Evolutionary conservation across 2,888 invertebrate species (phyloP), one percentile per base, ranked within the genome.

Genomic region (Eilema caniola): DNA sequence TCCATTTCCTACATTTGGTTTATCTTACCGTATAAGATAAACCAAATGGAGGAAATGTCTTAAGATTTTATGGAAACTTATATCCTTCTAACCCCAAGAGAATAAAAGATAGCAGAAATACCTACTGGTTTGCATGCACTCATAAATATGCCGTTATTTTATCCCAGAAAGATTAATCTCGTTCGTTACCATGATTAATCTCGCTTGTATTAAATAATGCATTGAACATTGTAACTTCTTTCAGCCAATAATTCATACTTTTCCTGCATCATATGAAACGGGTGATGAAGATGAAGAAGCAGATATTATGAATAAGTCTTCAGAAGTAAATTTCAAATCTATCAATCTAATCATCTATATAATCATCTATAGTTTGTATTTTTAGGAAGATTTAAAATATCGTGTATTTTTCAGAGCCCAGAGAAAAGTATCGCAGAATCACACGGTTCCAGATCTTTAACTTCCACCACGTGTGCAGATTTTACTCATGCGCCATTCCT

Each of bases 391-490:
- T 66, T 41, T n/a, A 1, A n/a, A 25, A 23, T 53, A 64, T 16
- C 3, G 7, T 24, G 16, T 57, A 20, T 10, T 59, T 78, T 73
- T 24, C 79, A 94, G 94, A 94, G 93, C 73, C 92, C 92, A 25
- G 89, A 92, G 3, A 92, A 87, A 77, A 95, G 94, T 72, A 84
- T 91, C 8, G 85, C 89, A 0, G 94, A 92, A 68, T 94, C 94
- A 3, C 93, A 92, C 70, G 93, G 93, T 0, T 95, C 95, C 0
- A 91, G 85, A 74, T 94, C 95, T 5, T 85, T 92, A 71, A 87
- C 89, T n/a, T 95, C 94, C 8, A 79, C 81, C 28, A 69, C 69
- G 4, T 62, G 63, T 23, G 28, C 16, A 25, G 88, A 93, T 70
- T 92, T 92, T 63, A 83, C 84, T 37, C 78, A 88, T 20, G 92